Base-by-base conservation (phyloP, 2,888 invertebrate genomes). In the Agriopis aurantiaria region DNA sequence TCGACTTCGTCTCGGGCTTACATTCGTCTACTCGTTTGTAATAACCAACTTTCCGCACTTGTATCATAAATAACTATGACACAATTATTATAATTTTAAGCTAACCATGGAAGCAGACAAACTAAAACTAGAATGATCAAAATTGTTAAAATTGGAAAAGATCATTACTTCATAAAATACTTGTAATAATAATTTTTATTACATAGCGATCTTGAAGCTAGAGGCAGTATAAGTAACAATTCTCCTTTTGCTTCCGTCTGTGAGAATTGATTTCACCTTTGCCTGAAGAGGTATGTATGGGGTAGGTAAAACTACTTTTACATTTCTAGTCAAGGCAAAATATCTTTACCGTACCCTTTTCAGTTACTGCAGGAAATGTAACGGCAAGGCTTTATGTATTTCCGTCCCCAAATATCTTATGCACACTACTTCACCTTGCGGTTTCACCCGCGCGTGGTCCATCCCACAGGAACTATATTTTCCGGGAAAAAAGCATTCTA, bases 401-500 rank as follows among this genome's bases (percentile, higher is more conserved):
- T 65, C 48, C 46, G 59, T 66, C 51, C 52, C 17, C 59, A 52
- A 46, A 66, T 60, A 60, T 60, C 48, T 52, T 66, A 51, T 46
- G 53, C 45, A 49, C 23, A 33, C 17, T 40, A 14, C 14, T 8
- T 60, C 40, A 17, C 11, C 14, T 41, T 60, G 60, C 49, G 60
- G 60, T 14, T 49, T 60, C 12, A 14, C 49, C 6, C 8, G 8
- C 8, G 8, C n/a, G 8, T 14, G 14, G 43, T 11, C 8, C 14
- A n/a, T 49, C 40, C 14, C 49, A 49, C n/a, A 49, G 14, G 59
- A n/a, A 6, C 60, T 11, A 14, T 33, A 48, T 11, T 11, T 56
- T 41, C 17, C 12, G 11, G 46, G 12, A n/a, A 33, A n/a, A n/a
- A 8, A 14, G 8, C 12, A 48, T 33, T 3, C 46, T 48, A 23